Percentiles rank a stretch among this genome's conserved stretches.
These are phyloP conservation scores for Salvelinus fontinalis DNA, from an alignment of 2,113 vertebrate genomes.

Conservation along the genomic window DNA sequence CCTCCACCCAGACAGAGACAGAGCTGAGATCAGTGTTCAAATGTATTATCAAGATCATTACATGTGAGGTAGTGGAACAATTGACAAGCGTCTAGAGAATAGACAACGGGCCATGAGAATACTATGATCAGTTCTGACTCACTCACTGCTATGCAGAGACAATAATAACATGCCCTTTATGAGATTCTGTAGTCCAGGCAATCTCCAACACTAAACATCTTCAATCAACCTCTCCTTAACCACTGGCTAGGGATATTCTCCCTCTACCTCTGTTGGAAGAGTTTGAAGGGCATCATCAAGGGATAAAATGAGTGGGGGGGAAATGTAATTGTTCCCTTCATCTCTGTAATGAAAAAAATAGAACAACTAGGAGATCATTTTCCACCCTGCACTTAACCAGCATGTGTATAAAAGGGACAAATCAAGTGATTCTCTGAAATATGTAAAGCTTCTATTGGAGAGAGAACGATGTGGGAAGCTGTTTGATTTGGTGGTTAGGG, in stretches of 20 bases:
- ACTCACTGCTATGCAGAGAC: slow-evolving; percentile 43
- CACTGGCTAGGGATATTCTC: not conserved
- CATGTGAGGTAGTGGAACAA: slow-evolving; percentile 62
- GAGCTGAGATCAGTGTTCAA: slow-evolving; percentile 52
- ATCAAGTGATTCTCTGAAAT: slow-evolving; percentile 28
- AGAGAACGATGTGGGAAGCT: slow-evolving; percentile 27
- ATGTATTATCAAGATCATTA: slow-evolving; percentile 61
- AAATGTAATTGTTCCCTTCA: slow-evolving; percentile 17
- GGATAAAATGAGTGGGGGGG: not conserved
- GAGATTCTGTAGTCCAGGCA: not conserved
- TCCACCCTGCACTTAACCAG: slow-evolving; percentile 18
- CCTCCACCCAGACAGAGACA: slow-evolving; percentile 37
- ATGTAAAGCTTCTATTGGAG: slow-evolving; percentile 25
- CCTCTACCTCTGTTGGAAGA: not conserved
- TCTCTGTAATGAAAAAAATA: slow-evolving; percentile 3
- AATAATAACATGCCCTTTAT: not conserved
- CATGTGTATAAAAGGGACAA: slow-evolving; percentile 17
- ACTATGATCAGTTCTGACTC: slow-evolving; percentile 39
- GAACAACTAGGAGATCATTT: slow-evolving; percentile 19
- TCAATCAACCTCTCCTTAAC: not conserved
- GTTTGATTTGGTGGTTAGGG: slow-evolving; percentile 25
- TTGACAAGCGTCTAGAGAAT: slow-evolving; percentile 40
- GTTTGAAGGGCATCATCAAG: slow-evolving; percentile 10
- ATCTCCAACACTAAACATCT: not conserved
- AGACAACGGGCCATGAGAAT: slow-evolving; percentile 48